A percentile compares a stretch with the other conserved stretches of the same genome.
Evolutionary conservation across 2,113 vertebrate species (phyloP).

Genomic region (Ceuthmochares aereus): DNA sequence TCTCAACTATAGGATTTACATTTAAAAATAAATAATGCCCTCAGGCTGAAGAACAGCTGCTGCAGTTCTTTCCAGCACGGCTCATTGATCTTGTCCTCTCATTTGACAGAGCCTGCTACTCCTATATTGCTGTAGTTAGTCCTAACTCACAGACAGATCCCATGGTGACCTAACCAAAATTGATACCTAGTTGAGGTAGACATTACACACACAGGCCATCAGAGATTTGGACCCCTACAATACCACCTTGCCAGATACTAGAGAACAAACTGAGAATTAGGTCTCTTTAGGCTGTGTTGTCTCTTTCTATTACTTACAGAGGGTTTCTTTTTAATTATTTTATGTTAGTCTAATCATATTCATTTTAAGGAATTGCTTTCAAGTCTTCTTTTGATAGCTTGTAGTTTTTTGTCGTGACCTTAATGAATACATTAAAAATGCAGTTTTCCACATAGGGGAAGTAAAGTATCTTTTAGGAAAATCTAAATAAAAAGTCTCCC

Average conservation of each 20-base stretch:
- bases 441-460: background rate
- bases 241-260: background rate
- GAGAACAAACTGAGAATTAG: background rate
- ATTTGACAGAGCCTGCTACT: background rate
- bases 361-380: background rate
- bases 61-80: background rate
- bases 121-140: background rate
- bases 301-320: background rate
- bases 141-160: background rate
- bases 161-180: background rate
- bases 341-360: background rate
- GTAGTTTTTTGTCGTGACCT: background rate
- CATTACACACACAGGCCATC: background rate
- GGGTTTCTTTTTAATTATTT: background rate
- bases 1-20: background rate
- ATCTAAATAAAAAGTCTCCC: background rate
- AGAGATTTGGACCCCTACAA: accelerated
- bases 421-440: background rate
- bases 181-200: background rate
- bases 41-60: background rate
- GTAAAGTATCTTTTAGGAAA: background rate
- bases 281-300: background rate
- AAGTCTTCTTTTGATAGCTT: background rate
- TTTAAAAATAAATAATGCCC: slow-evolving; percentile 53
- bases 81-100: slow-evolving; percentile 8